Evolutionary conservation across 2,113 vertebrate species (phyloP).

Genomic region (Muntiacus muntjak): DNA sequence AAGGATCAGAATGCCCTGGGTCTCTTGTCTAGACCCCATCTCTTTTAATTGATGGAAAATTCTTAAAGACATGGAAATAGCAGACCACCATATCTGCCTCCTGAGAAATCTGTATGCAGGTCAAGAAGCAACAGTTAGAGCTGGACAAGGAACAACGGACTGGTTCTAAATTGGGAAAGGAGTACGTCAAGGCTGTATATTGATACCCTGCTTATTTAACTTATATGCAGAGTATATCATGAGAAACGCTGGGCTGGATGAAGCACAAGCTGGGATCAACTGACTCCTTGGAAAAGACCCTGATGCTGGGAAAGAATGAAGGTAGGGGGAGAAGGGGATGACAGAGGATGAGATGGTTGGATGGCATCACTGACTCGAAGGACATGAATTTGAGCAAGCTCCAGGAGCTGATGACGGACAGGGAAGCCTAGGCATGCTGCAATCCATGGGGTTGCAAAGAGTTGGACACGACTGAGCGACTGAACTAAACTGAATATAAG

Average conservation of each 20-base stretch:
- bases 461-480: background rate
- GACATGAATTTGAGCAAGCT: background rate
- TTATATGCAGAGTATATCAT: background rate
- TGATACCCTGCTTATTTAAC: background rate
- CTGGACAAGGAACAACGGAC: background rate
- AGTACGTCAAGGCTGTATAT: background rate
- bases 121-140: background rate
- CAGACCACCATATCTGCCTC: background rate
- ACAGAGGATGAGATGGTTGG: background rate
- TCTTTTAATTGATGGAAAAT: background rate
- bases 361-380: background rate
- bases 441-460: background rate
- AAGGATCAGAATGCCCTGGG: background rate
- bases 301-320: background rate
- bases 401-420: background rate
- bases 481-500: background rate
- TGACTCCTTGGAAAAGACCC: background rate
- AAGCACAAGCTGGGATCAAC: background rate
- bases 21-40: background rate
- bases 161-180: background rate
- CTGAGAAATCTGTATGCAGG: background rate
- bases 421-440: background rate
- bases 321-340: background rate
- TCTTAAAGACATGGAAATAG: background rate
- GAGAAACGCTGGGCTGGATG: background rate